Evolutionary conservation across 2,888 invertebrate genomes (phyloP).

Genomic region (Nomada ruficornis): DNA sequence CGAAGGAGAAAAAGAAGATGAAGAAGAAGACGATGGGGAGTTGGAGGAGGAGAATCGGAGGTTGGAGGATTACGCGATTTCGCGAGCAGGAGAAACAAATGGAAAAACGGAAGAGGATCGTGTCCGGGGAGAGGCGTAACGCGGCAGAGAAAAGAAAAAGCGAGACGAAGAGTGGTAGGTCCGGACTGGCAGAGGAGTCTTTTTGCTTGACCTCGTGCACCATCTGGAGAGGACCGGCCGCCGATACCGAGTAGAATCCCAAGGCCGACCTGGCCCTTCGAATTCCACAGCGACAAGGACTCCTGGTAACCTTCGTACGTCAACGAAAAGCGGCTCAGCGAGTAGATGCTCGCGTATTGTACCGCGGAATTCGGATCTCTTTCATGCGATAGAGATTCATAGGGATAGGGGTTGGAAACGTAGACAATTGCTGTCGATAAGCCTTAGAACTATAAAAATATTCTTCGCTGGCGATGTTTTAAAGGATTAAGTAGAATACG

Average conservation of each 20-base stretch:
- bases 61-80: slow-evolving; percentile 50
- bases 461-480: no score
- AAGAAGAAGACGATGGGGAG: neutral
- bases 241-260: slow-evolving; percentile 71
- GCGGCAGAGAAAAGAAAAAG: slow-evolving; percentile 41
- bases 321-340: slow-evolving; percentile 53
- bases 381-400: no score
- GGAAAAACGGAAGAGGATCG: slow-evolving; percentile 29
- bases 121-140: slow-evolving; percentile 11
- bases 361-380: neutral
- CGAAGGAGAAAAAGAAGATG: neutral
- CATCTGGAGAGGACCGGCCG: slow-evolving; percentile 70
- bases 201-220: slow-evolving; percentile 74
- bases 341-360: slow-evolving; percentile 9
- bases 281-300: slow-evolving; percentile 72
- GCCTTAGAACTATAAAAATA: no score
- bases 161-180: slow-evolving; percentile 54
- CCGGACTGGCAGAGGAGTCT: slow-evolving; percentile 59
- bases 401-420: no score
- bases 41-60: neutral
- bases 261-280: slow-evolving; percentile 72
- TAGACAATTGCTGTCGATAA: no score
- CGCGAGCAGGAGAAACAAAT: slow-evolving; percentile 33
- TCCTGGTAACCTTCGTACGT: slow-evolving; percentile 64
- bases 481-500: no score